phyloP scores from a whole-genome alignment of 1,140 invertebrate species.

The Aphelenchoides fujianensis region DNA sequence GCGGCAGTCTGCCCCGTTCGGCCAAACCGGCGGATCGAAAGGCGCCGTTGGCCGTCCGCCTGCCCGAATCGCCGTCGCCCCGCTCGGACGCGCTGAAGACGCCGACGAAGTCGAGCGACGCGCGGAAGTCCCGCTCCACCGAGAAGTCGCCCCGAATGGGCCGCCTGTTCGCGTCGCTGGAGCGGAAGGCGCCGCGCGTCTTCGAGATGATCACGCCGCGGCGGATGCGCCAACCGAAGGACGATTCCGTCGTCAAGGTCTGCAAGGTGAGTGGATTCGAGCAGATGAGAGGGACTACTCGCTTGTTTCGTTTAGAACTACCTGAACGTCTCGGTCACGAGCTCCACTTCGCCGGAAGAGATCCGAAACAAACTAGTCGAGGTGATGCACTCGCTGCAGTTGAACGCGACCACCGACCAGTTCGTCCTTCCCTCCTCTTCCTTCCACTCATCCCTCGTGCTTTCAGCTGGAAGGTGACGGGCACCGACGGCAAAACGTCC shows the following conservation, averaged over 20 bases:
- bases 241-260: neutral
- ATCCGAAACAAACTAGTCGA: conserved; percentile 37
- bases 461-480: conserved; percentile 49
- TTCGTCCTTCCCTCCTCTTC: conserved; percentile 20
- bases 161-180: conserved; percentile 45
- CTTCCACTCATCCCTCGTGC: conserved; percentile 11
- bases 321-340: conserved; percentile 51
- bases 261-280: neutral
- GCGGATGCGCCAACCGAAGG: conserved; percentile 10
- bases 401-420: conserved; percentile 64
- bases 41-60: neutral
- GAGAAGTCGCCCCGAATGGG: conserved; percentile 35
- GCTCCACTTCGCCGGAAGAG: conserved; percentile 41
- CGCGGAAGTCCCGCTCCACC: conserved; percentile 27
- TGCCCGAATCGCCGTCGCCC: neutral
- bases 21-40: neutral
- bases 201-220: conserved; percentile 24
- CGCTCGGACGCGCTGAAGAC: neutral
- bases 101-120: neutral
- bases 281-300: neutral
- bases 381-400: conserved; percentile 59
- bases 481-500: conserved; percentile 63
- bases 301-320: conserved; percentile 12
- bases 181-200: conserved; percentile 30
- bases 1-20: conserved; percentile 11